phyloP scores from a whole-genome alignment of 2,797 vertebrate species.

The Sebastes taczanowskii region DNA sequence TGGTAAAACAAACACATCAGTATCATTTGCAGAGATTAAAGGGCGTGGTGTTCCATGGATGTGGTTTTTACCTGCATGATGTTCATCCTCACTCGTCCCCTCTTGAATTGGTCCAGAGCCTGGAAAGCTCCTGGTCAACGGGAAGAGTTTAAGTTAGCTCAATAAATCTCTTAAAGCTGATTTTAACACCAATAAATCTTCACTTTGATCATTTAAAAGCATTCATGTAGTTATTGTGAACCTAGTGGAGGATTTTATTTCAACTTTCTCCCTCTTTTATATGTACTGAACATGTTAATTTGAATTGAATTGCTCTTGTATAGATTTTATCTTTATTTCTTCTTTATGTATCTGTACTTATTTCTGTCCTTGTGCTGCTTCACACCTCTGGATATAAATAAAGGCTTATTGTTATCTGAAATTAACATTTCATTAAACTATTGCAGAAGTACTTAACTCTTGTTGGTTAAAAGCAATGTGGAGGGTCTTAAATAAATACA shows the following conservation, averaged over 20 bases:
- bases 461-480: background rate
- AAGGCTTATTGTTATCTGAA: background rate
- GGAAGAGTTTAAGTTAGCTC: background rate
- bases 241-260: background rate
- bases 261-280: background rate
- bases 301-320: background rate
- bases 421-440: background rate
- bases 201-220: background rate
- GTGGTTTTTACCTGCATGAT: slow-evolving; percentile 76
- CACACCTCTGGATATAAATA: background rate
- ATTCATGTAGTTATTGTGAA: background rate
- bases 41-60: background rate
- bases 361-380: background rate
- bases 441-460: background rate
- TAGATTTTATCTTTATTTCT: background rate
- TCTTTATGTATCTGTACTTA: background rate
- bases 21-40: background rate
- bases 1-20: background rate
- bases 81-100: slow-evolving; percentile 74
- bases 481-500: background rate
- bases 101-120: slow-evolving; percentile 68
- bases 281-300: slow-evolving; percentile 87
- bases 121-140: slow-evolving; percentile 76
- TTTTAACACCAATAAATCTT: background rate
- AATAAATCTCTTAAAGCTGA: fast-evolving